These are phyloP conservation scores for Melieria picta DNA, from an alignment of 2,888 invertebrate genomes.

Conservation along the genomic window DNA sequence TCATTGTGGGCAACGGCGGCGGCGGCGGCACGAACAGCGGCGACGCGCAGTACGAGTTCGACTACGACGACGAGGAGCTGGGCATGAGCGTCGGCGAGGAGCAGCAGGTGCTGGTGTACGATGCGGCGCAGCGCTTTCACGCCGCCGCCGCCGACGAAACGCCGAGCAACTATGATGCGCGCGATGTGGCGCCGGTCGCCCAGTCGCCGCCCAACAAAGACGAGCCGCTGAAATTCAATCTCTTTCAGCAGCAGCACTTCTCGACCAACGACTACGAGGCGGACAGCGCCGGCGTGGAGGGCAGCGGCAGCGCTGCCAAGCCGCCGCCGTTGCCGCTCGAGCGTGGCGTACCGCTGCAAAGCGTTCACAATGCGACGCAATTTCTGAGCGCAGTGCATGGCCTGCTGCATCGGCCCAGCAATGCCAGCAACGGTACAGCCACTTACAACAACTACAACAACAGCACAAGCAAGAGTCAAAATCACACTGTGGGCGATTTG, in stretches of 20 bases:
- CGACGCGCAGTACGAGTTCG: slow-evolving; percentile 53
- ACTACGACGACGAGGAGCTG: slow-evolving; percentile 53
- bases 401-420: slow-evolving; percentile 16
- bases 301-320: slow-evolving; percentile 18
- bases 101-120: slow-evolving; percentile 25
- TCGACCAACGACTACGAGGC: slow-evolving; percentile 48
- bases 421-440: slow-evolving; percentile 26
- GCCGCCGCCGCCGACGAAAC: slow-evolving; percentile 1
- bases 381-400: slow-evolving; percentile 24
- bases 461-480: not conserved
- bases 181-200: not conserved
- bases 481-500: slow-evolving; percentile 5
- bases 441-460: not conserved
- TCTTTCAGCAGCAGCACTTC: slow-evolving; percentile 59
- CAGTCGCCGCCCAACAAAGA: slow-evolving; percentile 53
- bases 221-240: slow-evolving; percentile 63
- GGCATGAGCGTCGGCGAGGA: slow-evolving; percentile 26
- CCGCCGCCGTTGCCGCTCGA: not conserved
- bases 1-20: slow-evolving; percentile 22
- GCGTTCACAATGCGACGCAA: slow-evolving; percentile 17
- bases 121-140: slow-evolving; percentile 24
- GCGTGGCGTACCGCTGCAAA: not conserved
- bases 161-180: too few relatives aligned
- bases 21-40: not conserved
- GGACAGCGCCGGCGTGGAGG: slow-evolving; percentile 24